A percentile compares a stretch with the other conserved stretches of the same genome.
Conservation (phyloP, 2,888 invertebrate species). For the Germaria angustata region DNA sequence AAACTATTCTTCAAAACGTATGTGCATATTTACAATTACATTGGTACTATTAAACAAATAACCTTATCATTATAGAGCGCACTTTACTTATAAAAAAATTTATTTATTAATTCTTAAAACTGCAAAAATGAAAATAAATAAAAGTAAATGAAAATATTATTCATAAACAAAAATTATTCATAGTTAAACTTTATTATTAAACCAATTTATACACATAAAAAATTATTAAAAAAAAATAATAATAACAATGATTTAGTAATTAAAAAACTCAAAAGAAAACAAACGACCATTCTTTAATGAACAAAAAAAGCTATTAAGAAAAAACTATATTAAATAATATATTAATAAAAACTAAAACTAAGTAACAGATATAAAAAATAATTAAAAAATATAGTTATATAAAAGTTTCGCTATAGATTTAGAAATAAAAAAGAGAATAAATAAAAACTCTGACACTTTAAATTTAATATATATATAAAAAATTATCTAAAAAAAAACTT, state of each 20-base stretch:
- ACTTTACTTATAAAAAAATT: conserved; percentile 46
- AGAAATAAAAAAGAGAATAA: conserved; percentile 6
- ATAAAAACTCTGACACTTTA: conserved; percentile 38
- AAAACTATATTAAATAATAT: conserved; percentile 29
- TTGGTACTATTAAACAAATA: not conserved
- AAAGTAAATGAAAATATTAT: conserved; percentile 31
- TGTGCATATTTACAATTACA: too few species aligned
- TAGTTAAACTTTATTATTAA: conserved; percentile 66
- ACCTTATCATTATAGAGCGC: not conserved
- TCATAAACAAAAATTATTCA: conserved; percentile 61
- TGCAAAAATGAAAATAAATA: conserved; percentile 8
- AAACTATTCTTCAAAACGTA: too few species aligned
- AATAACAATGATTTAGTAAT: conserved; percentile 18
- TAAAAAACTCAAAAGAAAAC: conserved; percentile 51
- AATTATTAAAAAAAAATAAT: conserved; percentile 31
- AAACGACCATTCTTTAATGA: conserved; percentile 66
- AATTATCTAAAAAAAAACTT: conserved; percentile 38
- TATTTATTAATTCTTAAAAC: conserved; percentile 59
- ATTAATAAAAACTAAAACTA: conserved; percentile 15
- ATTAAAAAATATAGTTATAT: conserved; percentile 15
- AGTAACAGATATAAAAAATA: conserved; percentile 10
- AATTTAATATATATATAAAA: conserved; percentile 46
- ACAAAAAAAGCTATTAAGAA: conserved; percentile 47
- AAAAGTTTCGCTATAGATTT: conserved; percentile 52
- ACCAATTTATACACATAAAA: conserved; percentile 18